These are phyloP conservation scores for Myotis yumanensis DNA, from an alignment of 2,113 vertebrate species.

Conservation along the genomic window DNA sequence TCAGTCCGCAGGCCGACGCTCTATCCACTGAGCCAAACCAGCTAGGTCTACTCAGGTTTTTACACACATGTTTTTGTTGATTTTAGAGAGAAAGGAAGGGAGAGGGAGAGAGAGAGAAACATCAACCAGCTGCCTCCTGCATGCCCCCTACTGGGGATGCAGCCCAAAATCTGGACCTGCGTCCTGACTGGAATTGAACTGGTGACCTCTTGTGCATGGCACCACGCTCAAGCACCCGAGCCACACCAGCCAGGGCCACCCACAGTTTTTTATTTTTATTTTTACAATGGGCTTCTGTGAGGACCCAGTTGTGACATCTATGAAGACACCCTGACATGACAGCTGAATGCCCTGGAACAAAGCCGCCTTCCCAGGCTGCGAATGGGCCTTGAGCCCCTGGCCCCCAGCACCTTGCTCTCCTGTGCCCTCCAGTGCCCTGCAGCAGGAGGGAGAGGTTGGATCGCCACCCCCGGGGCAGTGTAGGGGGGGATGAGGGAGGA, in stretches of 20 bases:
- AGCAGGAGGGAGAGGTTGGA: background rate
- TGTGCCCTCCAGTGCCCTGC: constrained; percentile 45
- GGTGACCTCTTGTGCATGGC: background rate
- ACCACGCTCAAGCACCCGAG: background rate
- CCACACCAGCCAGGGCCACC: no score
- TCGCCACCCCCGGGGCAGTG: background rate
- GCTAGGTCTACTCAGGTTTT: no score
- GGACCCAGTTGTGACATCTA: constrained; percentile 77
- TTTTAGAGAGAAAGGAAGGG: no score
- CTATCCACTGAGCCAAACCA: no score
- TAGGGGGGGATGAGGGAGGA: background rate
- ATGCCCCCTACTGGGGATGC: no score
- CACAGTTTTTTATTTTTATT: background rate
- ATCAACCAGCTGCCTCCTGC: no score
- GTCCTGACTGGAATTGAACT: background rate
- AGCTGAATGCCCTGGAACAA: constrained; percentile 69
- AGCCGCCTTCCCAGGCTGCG: constrained; percentile 77
- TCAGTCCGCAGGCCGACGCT: no score
- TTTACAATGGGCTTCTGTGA: constrained; percentile 79
- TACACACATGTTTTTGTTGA: no score
- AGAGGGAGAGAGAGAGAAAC: no score
- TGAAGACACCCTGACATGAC: constrained; percentile 78
- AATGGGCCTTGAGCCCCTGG: constrained; percentile 53
- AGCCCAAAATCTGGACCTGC: no score
- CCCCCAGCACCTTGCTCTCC: constrained; percentile 65